phyloP scores from a whole-genome alignment of 1,140 invertebrate species.

The Trinorchestia longiramus region DNA sequence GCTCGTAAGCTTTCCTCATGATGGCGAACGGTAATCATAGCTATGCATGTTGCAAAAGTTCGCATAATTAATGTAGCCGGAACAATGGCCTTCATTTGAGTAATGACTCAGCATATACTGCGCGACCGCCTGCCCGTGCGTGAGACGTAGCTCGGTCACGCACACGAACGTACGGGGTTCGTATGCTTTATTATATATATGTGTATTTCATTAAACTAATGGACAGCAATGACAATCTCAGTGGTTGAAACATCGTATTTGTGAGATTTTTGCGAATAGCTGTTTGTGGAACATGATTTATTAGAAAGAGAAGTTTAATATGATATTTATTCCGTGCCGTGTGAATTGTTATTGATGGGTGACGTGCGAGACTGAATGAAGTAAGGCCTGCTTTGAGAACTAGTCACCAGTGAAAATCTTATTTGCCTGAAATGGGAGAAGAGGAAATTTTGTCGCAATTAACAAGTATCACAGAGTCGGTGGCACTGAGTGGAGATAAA shows the following conservation, averaged over 20 bases:
- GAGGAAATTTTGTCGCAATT: background rate
- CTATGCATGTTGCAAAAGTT: background rate
- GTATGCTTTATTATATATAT: background rate
- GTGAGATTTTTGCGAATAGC: background rate
- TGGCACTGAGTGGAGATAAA: too few relatives aligned
- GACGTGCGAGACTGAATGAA: background rate
- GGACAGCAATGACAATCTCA: too few relatives aligned
- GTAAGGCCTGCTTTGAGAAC: too few relatives aligned
- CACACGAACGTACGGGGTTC: background rate
- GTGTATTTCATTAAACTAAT: background rate
- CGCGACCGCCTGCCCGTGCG: background rate
- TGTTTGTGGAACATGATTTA: background rate
- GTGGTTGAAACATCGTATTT: background rate
- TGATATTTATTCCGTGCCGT: background rate
- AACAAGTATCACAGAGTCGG: background rate
- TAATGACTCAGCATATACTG: slow-evolving; percentile 22
- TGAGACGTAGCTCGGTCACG: background rate
- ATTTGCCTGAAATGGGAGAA: background rate
- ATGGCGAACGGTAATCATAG: background rate
- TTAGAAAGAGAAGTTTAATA: background rate
- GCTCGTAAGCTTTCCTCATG: background rate
- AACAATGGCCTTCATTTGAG: slow-evolving; percentile 43
- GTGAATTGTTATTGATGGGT: background rate
- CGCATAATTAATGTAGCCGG: slow-evolving; percentile 29
- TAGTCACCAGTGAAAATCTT: background rate